Conservation (phyloP, 2,888 invertebrate genomes). For the Drosophila meridiana region DNA sequence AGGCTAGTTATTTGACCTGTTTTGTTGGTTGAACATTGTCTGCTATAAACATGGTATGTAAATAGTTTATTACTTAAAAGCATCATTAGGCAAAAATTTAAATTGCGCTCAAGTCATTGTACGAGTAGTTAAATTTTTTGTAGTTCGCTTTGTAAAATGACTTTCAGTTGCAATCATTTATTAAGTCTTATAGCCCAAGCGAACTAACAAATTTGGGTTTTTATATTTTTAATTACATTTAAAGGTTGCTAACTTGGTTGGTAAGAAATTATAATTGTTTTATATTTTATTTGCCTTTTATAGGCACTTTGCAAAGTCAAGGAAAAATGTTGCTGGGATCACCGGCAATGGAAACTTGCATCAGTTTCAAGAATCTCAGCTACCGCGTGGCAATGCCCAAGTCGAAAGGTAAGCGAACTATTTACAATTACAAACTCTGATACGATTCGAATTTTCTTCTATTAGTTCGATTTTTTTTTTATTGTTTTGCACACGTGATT, state of each 20-base stretch:
- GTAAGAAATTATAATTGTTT: not conserved
- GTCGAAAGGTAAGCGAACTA: conserved; percentile 37
- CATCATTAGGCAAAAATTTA: not conserved
- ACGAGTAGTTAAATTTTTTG: not conserved
- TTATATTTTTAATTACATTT: not conserved
- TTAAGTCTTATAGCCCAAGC: not conserved
- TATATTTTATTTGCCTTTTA: conserved; percentile 13
- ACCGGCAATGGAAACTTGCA: conserved; percentile 1
- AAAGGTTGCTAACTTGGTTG: conserved; percentile 6
- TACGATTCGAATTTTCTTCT: not conserved
- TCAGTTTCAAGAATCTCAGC: conserved; percentile 36
- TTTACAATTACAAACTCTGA: conserved; percentile 18
- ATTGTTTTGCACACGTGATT: conserved; percentile 29
- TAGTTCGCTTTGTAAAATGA: not conserved
- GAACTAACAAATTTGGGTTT: not conserved
- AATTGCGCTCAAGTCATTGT: not conserved
- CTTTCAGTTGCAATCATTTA: not conserved
- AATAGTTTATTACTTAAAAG: conserved; percentile 1
- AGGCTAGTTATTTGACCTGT: not conserved
- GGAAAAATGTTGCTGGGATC: conserved; percentile 10
- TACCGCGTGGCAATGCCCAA: conserved; percentile 11
- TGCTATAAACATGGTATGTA: not conserved
- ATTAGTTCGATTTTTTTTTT: conserved; percentile 9
- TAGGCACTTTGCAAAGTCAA: conserved; percentile 16
- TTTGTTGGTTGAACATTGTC: not conserved